A percentile compares a stretch with the other conserved stretches of the same genome.
These are phyloP conservation scores for Lepisosteus osseus DNA, from an alignment of 2,113 vertebrate genomes.

Conservation along the genomic window DNA sequence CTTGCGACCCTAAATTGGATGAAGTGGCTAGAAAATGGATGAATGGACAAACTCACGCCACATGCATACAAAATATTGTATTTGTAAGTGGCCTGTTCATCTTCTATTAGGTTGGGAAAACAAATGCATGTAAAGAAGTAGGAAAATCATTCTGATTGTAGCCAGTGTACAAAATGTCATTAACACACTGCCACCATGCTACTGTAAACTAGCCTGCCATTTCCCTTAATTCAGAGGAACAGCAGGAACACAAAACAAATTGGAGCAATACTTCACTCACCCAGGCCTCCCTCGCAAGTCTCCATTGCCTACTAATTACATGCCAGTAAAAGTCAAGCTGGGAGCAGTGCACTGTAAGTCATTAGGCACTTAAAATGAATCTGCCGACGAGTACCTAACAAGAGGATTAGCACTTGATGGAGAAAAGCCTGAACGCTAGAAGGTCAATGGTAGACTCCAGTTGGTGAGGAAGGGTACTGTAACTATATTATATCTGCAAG, in stretches of 20 bases:
- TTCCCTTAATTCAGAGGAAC: conserved; percentile 23
- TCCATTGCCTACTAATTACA: conserved; percentile 45
- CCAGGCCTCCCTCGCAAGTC: conserved; percentile 23
- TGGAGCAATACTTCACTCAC: conserved; percentile 39
- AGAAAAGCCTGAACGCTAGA: conserved; percentile 6
- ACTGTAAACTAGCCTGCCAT: conserved; percentile 13
- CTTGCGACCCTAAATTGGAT: too few species aligned
- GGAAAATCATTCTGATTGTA: neutral
- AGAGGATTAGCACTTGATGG: conserved; percentile 40
- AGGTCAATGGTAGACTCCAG: conserved; percentile 21
- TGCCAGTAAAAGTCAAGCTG: conserved; percentile 27
- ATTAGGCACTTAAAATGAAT: conserved; percentile 46
- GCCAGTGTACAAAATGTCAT: conserved; percentile 4
- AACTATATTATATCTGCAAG: neutral
- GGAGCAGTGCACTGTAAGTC: conserved; percentile 34
- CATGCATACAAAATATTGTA: too few species aligned
- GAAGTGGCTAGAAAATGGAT: too few species aligned
- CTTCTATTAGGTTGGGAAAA: neutral
- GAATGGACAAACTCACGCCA: too few species aligned
- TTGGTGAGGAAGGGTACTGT: too few species aligned
- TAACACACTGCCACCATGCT: neutral
- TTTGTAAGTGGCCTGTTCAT: neutral
- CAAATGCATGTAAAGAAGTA: neutral
- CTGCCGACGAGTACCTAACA: conserved; percentile 34
- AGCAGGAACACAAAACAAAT: conserved; percentile 24